Evolutionary conservation across 2,113 vertebrate genomes (phyloP).

Genomic region (Plectropomus leopardus): DNA sequence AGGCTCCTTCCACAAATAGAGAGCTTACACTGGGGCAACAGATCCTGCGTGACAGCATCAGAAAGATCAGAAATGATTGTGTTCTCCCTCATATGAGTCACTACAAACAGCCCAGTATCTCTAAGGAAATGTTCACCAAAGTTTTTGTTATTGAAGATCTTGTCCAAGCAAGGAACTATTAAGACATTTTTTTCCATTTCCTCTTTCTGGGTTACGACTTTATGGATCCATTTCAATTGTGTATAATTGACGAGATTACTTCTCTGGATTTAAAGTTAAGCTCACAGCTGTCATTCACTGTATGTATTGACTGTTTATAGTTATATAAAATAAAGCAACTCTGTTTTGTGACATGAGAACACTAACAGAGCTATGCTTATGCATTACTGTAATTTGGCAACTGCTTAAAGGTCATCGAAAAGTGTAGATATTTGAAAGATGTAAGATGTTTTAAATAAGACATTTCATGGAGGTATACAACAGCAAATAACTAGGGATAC

Average conservation of each 20-base stretch:
- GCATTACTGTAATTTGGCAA: constrained; percentile 10
- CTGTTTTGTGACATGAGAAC: not conserved
- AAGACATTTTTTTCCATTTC: not conserved
- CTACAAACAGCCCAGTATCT: constrained; percentile 6
- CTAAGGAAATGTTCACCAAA: not conserved
- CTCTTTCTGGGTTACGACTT: not conserved
- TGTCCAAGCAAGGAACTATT: not conserved
- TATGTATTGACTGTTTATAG: not conserved
- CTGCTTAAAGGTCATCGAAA: not conserved
- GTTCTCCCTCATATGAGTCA: constrained; percentile 14
- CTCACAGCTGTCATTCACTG: not conserved
- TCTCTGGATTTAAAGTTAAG: not conserved
- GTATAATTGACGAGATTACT: not conserved
- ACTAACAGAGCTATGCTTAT: not conserved
- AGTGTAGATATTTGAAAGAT: no score
- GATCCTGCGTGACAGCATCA: constrained; percentile 21
- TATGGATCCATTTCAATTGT: not conserved
- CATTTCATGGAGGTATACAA: no score
- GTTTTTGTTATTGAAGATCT: constrained; percentile 2
- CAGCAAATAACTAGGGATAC: no score
- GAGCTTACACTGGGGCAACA: not conserved
- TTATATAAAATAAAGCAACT: not conserved
- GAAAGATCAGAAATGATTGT: constrained; percentile 23
- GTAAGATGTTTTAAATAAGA: not conserved
- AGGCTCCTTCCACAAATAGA: constrained; percentile 24